Percentiles rank a stretch among this genome's conserved stretches.
Evolutionary conservation across 2,888 invertebrate species (phyloP).

Genomic region (Luffia ferchaultella): DNA sequence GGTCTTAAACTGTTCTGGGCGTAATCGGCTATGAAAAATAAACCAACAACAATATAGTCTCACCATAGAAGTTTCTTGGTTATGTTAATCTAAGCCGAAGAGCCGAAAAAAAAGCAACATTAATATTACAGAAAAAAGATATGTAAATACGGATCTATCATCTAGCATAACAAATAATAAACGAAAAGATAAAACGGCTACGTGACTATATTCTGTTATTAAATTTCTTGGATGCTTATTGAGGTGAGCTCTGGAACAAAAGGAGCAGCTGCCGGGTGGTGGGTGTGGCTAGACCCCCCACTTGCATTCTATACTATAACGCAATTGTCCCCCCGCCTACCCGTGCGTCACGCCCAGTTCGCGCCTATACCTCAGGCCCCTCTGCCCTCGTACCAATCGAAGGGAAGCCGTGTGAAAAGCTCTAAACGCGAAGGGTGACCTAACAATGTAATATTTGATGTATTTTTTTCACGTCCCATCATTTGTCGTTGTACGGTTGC

Average conservation of each 20-base stretch:
- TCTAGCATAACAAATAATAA: not conserved
- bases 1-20: too few relatives aligned
- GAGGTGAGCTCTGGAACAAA: conserved; percentile 34
- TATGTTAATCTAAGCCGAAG: too few relatives aligned
- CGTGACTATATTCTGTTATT: conserved; percentile 29
- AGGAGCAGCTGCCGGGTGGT: conserved; percentile 38
- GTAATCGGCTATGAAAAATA: too few relatives aligned
- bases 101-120: too few relatives aligned
- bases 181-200: conserved; percentile 23
- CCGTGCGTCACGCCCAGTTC: conserved; percentile 14
- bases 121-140: too few relatives aligned
- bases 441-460: conserved; percentile 45
- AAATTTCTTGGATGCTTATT: conserved; percentile 34
- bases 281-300: conserved; percentile 32
- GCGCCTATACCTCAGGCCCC: conserved; percentile 11
- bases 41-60: too few relatives aligned
- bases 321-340: conserved; percentile 14
- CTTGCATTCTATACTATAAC: too few relatives aligned
- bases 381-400: conserved; percentile 25
- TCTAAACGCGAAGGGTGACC: conserved; percentile 35
- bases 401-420: conserved; percentile 42
- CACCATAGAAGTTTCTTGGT: too few relatives aligned
- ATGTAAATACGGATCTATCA: not conserved
- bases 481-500: conserved; percentile 22
- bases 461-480: conserved; percentile 45